phyloP scores from a whole-genome alignment of 1,140 invertebrate genomes.

The Aphidius ervi region DNA sequence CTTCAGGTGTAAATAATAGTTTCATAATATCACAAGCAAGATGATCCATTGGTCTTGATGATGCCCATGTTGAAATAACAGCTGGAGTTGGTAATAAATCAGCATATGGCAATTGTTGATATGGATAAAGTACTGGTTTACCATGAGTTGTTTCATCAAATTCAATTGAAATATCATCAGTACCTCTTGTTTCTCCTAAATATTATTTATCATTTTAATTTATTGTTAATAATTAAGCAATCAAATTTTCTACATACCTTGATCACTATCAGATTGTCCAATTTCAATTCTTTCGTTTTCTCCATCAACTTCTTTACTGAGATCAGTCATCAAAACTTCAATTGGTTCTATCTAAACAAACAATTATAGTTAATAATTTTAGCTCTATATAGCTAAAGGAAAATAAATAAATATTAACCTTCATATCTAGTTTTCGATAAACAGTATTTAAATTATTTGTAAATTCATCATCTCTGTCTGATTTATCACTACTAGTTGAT shows the following conservation, averaged over 20 bases:
- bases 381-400: too few species aligned
- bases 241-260: constrained; percentile 35
- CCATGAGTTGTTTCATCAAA: constrained; percentile 40
- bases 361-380: too few species aligned
- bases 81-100: constrained; percentile 50
- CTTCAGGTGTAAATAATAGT: constrained; percentile 52
- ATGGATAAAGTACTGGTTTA: constrained; percentile 43
- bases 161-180: constrained; percentile 42
- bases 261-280: constrained; percentile 35
- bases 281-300: constrained; percentile 25
- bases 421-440: constrained; percentile 45
- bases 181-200: constrained; percentile 41
- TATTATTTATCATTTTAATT: constrained; percentile 10
- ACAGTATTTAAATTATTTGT: constrained; percentile 36
- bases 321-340: constrained; percentile 35
- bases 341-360: constrained; percentile 40
- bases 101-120: constrained; percentile 52
- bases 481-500: constrained; percentile 38
- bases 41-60: constrained; percentile 53
- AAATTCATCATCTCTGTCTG: constrained; percentile 31
- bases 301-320: constrained; percentile 26
- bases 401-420: constrained; percentile 32
- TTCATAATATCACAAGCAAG: constrained; percentile 55
- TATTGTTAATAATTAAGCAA: constrained; percentile 7
- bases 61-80: constrained; percentile 51